phyloP scores from a whole-genome alignment of 2,888 invertebrate genomes.

The Pantelozetes paolii region DNA sequence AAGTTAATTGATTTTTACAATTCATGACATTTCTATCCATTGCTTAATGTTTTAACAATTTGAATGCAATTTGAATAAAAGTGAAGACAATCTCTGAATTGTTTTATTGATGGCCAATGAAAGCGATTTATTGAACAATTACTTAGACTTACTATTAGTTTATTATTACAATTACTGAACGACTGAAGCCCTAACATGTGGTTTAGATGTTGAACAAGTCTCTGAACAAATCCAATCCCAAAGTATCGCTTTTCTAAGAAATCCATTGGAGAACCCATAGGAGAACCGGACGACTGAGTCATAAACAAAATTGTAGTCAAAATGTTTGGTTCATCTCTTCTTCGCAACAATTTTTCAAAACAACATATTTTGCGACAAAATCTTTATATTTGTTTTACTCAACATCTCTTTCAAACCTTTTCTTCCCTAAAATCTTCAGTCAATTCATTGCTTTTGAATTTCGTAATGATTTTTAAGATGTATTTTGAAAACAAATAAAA shows the following conservation, averaged over 20 bases:
- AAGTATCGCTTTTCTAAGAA: neutral
- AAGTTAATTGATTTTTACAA: no score
- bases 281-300: conserved; percentile 25
- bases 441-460: no score
- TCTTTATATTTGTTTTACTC: neutral
- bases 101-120: neutral
- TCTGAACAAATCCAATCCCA: neutral
- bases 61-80: no score
- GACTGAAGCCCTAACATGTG: neutral
- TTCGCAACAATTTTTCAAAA: neutral
- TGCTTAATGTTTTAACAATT: no score
- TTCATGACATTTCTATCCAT: no score
- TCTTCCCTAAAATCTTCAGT: no score
- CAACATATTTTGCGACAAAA: neutral
- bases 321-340: neutral
- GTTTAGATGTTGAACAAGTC: conserved; percentile 5
- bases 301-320: conserved; percentile 8
- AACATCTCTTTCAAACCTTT: no score
- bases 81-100: no score
- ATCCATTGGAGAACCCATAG: no score
- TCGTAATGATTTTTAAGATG: no score
- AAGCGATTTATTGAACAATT: conserved; percentile 7
- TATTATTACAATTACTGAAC: neutral
- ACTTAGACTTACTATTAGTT: neutral
- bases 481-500: no score